Percentiles rank a stretch among this genome's conserved stretches.
These are phyloP conservation scores for Chouioia cunea DNA, from an alignment of 2,888 invertebrate species.

Conservation along the genomic window DNA sequence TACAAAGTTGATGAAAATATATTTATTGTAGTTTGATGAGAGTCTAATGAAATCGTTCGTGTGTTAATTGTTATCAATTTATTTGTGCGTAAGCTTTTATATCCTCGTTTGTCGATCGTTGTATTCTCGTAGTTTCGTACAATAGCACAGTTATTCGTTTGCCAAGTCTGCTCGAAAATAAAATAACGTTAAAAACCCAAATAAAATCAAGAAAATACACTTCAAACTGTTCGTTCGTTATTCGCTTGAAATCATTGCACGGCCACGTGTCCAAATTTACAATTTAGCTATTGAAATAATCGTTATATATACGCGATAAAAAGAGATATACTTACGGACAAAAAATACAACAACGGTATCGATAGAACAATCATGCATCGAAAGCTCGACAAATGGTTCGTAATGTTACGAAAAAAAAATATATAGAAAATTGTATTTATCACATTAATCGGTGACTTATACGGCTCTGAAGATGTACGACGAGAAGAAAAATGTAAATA, in stretches of 20 bases:
- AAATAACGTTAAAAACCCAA: too few relatives aligned
- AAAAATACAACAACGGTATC: not conserved
- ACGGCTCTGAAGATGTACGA: slow-evolving; percentile 19
- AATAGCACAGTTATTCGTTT: too few relatives aligned
- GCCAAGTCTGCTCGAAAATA: too few relatives aligned
- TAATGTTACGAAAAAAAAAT: too few relatives aligned
- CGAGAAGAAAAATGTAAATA: too few relatives aligned
- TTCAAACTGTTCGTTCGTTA: too few relatives aligned
- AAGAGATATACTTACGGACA: not conserved
- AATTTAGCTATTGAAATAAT: not conserved
- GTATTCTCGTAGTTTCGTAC: not conserved
- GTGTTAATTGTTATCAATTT: slow-evolving; percentile 1
- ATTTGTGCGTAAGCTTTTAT: slow-evolving; percentile 2
- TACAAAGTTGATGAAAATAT: slow-evolving; percentile 7
- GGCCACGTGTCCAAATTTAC: too few relatives aligned
- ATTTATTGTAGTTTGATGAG: slow-evolving; percentile 2
- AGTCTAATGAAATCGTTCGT: slow-evolving; percentile 1
- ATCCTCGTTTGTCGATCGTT: slow-evolving; percentile 18
- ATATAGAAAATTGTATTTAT: too few relatives aligned
- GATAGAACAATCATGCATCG: not conserved
- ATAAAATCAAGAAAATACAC: too few relatives aligned
- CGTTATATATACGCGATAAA: not conserved
- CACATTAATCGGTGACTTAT: slow-evolving; percentile 10
- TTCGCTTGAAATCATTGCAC: too few relatives aligned
- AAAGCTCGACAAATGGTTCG: not conserved